Percentiles rank a stretch among this genome's conserved stretches.
phyloP scores from a whole-genome alignment of 2,888 invertebrate genomes.

The Cordylochernes scorpioides region DNA sequence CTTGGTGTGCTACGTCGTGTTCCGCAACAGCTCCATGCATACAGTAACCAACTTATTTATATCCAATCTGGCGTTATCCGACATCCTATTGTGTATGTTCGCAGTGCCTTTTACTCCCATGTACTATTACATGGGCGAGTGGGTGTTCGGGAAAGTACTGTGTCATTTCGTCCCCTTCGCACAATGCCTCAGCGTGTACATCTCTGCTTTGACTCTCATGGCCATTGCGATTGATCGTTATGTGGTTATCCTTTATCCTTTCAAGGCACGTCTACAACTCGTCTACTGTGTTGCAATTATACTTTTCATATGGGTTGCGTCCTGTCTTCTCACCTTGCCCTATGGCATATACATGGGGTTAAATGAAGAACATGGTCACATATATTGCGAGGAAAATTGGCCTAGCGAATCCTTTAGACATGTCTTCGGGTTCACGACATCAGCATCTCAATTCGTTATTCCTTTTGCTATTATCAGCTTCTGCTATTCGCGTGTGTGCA shows the following conservation, averaged over 20 bases:
- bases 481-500: conserved; percentile 74
- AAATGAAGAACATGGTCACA: conserved; percentile 25
- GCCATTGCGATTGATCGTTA: conserved; percentile 92
- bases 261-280: conserved; percentile 66
- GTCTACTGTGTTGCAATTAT: conserved; percentile 60
- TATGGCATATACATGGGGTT: conserved; percentile 53
- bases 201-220: conserved; percentile 80
- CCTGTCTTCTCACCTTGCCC: conserved; percentile 60
- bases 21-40: conserved; percentile 77
- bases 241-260: conserved; percentile 87
- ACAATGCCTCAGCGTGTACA: conserved; percentile 85
- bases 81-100: conserved; percentile 67
- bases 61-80: conserved; percentile 77
- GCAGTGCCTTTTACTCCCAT: conserved; percentile 90
- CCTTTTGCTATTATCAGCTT: conserved; percentile 80
- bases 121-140: conserved; percentile 48
- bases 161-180: conserved; percentile 82
- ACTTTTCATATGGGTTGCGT: conserved; percentile 63
- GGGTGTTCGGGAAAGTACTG: conserved; percentile 70
- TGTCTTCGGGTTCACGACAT: conserved; percentile 57
- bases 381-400: conserved; percentile 69
- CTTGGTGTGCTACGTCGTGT: conserved; percentile 75
- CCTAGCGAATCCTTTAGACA: conserved; percentile 47
- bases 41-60: conserved; percentile 94
- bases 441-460: conserved; percentile 68